A percentile compares a stretch with the other conserved stretches of the same genome.
Evolutionary conservation across 1,140 invertebrate genomes (phyloP).

Genomic region (Cydia pomonella): DNA sequence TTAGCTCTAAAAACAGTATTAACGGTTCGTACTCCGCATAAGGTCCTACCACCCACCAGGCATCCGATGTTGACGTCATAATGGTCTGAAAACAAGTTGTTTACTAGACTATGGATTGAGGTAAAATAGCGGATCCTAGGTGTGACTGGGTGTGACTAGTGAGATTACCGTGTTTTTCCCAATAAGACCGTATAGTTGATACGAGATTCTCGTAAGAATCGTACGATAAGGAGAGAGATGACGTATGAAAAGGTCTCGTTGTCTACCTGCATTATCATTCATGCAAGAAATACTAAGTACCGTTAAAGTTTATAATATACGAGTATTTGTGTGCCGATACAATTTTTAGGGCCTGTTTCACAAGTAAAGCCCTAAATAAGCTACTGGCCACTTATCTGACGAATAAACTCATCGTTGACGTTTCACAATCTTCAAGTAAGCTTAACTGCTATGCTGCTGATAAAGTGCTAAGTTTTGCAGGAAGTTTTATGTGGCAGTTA

Average conservation of each 20-base stretch:
- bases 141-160: background rate
- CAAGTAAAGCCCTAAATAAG: too few relatives aligned
- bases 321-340: too few relatives aligned
- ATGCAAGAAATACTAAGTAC: too few relatives aligned
- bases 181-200: background rate
- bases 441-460: too few relatives aligned
- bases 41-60: background rate
- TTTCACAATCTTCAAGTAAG: too few relatives aligned
- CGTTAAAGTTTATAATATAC: too few relatives aligned
- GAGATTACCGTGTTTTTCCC: background rate
- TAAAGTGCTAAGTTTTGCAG: too few relatives aligned
- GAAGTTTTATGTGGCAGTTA: too few relatives aligned
- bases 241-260: background rate
- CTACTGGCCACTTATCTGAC: too few relatives aligned
- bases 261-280: too few relatives aligned
- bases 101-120: background rate
- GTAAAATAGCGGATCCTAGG: background rate
- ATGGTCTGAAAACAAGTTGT: slow-evolving; percentile 3
- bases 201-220: background rate
- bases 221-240: background rate
- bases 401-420: too few relatives aligned
- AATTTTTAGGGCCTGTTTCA: too few relatives aligned
- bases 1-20: background rate
- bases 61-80: background rate
- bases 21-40: background rate